Evolutionary conservation across 2,797 vertebrate species (phyloP).

Genomic region (Yasuhikotakia modesta): DNA sequence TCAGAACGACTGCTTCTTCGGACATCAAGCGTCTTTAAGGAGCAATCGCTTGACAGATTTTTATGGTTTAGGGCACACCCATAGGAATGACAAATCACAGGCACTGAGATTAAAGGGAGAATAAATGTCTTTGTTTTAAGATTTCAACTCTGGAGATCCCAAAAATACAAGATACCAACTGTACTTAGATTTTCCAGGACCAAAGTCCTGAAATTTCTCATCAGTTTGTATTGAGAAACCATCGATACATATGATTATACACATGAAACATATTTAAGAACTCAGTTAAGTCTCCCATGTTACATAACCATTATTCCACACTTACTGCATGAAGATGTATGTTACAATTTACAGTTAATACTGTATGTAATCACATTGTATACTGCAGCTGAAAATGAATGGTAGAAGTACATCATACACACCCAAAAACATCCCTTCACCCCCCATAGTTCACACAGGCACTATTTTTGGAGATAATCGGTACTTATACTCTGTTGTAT

Average conservation of each 20-base stretch:
- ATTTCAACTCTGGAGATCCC: not conserved
- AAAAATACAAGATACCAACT: not conserved
- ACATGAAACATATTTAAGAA: no score
- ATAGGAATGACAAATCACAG: not conserved
- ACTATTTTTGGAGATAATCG: not conserved
- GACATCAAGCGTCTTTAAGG: conserved; percentile 6
- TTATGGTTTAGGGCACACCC: not conserved
- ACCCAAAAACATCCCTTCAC: not conserved
- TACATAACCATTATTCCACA: not conserved
- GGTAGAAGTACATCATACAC: not conserved
- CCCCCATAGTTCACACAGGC: not conserved
- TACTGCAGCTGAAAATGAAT: not conserved
- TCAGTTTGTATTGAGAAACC: no score
- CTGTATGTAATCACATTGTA: not conserved
- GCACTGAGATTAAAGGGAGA: not conserved
- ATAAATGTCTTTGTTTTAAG: no score
- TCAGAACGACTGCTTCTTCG: conserved; percentile 1
- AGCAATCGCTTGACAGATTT: not conserved
- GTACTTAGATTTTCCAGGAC: not conserved
- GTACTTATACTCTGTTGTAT: not conserved
- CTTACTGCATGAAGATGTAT: not conserved
- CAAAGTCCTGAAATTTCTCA: not conserved
- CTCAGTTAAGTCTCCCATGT: no score
- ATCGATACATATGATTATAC: no score
- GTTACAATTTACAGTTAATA: not conserved